A percentile compares a stretch with the other conserved stretches of the same genome.
These are phyloP conservation scores for Nysson spinosus DNA, from an alignment of 2,888 invertebrate genomes.

Conservation along the genomic window DNA sequence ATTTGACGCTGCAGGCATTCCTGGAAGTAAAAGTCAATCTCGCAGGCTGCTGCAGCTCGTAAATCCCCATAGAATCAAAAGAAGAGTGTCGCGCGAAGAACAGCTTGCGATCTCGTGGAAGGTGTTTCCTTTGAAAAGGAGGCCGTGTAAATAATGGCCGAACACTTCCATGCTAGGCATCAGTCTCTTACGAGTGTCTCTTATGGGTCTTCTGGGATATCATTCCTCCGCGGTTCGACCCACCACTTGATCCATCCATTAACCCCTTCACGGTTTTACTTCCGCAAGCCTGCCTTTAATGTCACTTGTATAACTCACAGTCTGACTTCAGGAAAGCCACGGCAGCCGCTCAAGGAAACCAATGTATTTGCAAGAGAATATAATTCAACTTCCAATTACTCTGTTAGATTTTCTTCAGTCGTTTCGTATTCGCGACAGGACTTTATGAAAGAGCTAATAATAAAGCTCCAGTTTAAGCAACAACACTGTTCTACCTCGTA, in stretches of 20 bases:
- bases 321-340: conserved; percentile 2
- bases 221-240: conserved; percentile 26
- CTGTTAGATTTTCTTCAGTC: too few relatives aligned
- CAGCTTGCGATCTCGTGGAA: conserved; percentile 25
- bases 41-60: conserved; percentile 32
- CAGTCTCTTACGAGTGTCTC: too few relatives aligned
- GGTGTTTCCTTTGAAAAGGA: conserved; percentile 48
- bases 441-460: too few relatives aligned
- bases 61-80: conserved; percentile 48
- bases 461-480: too few relatives aligned
- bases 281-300: not conserved
- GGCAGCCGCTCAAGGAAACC: too few relatives aligned
- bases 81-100: conserved; percentile 25
- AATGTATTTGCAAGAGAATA: too few relatives aligned
- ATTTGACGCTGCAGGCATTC: conserved; percentile 25
- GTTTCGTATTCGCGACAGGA: too few relatives aligned
- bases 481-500: too few relatives aligned
- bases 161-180: conserved; percentile 15
- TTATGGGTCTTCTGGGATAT: conserved; percentile 49
- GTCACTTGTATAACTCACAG: too few relatives aligned
- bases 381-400: too few relatives aligned
- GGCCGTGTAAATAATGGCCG: conserved; percentile 56
- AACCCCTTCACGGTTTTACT: conserved; percentile 15
- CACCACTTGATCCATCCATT: conserved; percentile 38
- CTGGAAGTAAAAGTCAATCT: conserved; percentile 49